A percentile compares a stretch with the other conserved stretches of the same genome.
These are phyloP conservation scores for Papilio gigon DNA, from an alignment of 2,888 invertebrate genomes.

Conservation along the genomic window DNA sequence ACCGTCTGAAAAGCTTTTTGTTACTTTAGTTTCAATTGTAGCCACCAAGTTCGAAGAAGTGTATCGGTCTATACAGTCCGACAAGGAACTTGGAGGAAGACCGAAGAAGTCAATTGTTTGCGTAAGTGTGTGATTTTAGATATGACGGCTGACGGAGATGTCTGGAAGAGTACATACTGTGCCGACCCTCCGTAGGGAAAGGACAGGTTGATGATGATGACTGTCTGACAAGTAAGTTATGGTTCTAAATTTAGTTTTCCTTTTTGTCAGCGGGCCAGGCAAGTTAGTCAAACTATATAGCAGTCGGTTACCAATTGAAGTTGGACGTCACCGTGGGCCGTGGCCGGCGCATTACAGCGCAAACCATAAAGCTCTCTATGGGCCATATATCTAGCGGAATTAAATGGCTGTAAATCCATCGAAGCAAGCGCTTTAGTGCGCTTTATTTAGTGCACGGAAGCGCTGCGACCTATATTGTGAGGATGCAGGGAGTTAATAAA, in stretches of 20 bases:
- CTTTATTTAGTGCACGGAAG: slow-evolving; percentile 67
- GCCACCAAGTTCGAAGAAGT: neutral
- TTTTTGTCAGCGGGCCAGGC: neutral
- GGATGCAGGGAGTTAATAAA: slow-evolving; percentile 26
- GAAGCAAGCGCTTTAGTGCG: slow-evolving; percentile 61
- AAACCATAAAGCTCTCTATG: slow-evolving; percentile 63
- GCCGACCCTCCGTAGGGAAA: too few relatives aligned
- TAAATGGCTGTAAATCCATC: slow-evolving; percentile 72
- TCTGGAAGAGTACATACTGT: too few relatives aligned
- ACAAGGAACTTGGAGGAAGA: neutral
- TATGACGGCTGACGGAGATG: too few relatives aligned
- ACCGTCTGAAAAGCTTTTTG: too few relatives aligned
- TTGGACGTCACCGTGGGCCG: slow-evolving; percentile 30
- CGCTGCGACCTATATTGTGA: slow-evolving; percentile 55
- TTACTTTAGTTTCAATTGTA: neutral
- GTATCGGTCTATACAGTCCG: neutral
- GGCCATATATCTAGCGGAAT: slow-evolving; percentile 67
- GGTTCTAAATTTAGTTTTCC: neutral
- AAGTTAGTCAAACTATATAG: slow-evolving; percentile 2
- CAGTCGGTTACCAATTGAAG: slow-evolving; percentile 25
- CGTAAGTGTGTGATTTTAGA: too few relatives aligned
- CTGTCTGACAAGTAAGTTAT: too few relatives aligned
- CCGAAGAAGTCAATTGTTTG: too few relatives aligned
- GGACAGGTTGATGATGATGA: too few relatives aligned
- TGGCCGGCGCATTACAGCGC: slow-evolving; percentile 40